These are phyloP conservation scores for Brachionus paranguensis DNA, from an alignment of 1,140 invertebrate species.

Conservation along the genomic window DNA sequence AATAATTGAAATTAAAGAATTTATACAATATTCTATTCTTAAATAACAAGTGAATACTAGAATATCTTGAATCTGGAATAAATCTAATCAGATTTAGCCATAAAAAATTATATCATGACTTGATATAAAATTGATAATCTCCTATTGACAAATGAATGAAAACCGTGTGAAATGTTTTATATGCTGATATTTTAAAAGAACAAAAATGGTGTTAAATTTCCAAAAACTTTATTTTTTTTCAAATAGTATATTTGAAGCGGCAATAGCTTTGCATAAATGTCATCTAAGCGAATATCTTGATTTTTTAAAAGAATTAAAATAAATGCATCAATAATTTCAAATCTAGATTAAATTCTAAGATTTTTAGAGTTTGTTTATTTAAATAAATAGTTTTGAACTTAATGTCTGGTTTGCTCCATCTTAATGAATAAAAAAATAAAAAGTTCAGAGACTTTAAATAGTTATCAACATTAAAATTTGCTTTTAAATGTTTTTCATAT, in stretches of 20 bases:
- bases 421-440: neutral
- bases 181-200: neutral
- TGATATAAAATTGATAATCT: neutral
- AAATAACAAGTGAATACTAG: neutral
- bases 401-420: neutral
- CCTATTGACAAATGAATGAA: constrained; percentile 1
- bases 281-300: neutral
- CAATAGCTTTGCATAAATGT: neutral
- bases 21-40: neutral
- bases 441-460: neutral
- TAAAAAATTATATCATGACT: constrained; percentile 1
- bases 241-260: neutral
- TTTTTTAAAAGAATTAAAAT: neutral
- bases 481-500: too few relatives aligned
- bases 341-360: neutral
- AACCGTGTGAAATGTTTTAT: neutral
- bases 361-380: neutral
- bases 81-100: constrained; percentile 23
- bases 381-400: neutral
- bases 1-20: neutral
- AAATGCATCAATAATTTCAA: neutral
- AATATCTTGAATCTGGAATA: neutral
- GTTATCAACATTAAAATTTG: too few relatives aligned
- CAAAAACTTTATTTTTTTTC: neutral
- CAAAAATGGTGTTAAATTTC: constrained; percentile 6